phyloP scores from a whole-genome alignment of 2,888 invertebrate genomes.

The Acanthosepion lycidas region DNA sequence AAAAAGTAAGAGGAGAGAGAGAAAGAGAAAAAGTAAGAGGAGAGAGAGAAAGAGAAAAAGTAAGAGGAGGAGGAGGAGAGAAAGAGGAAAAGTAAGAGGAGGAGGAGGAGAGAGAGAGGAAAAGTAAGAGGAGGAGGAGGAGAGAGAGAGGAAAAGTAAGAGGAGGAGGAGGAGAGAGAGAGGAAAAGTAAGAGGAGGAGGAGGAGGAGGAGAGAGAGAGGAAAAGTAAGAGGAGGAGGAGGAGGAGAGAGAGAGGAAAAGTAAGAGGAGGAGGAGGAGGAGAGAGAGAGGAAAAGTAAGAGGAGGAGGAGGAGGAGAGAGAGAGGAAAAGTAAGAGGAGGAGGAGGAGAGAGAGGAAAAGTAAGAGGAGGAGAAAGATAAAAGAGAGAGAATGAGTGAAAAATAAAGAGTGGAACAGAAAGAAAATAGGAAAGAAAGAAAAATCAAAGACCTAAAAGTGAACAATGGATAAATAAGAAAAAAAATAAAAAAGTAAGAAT shows the following conservation, averaged over 20 bases:
- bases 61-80: too few relatives aligned
- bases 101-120: neutral
- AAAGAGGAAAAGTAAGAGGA: too few relatives aligned
- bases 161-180: neutral
- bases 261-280: too few relatives aligned
- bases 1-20: neutral
- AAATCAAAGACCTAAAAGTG: neutral
- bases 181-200: too few relatives aligned
- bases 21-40: too few relatives aligned
- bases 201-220: neutral
- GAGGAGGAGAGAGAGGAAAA: neutral
- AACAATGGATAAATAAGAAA: neutral
- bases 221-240: too few relatives aligned
- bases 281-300: too few relatives aligned
- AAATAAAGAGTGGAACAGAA: neutral
- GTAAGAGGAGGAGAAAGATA: neutral
- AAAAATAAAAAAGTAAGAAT: too few relatives aligned
- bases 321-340: neutral
- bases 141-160: neutral
- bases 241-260: neutral
- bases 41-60: too few relatives aligned
- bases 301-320: neutral
- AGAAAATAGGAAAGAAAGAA: neutral
- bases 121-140: too few relatives aligned
- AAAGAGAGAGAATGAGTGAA: neutral